Base-by-base conservation (phyloP, 1,140 invertebrate species). In the Temnothorax curvispinosus region DNA sequence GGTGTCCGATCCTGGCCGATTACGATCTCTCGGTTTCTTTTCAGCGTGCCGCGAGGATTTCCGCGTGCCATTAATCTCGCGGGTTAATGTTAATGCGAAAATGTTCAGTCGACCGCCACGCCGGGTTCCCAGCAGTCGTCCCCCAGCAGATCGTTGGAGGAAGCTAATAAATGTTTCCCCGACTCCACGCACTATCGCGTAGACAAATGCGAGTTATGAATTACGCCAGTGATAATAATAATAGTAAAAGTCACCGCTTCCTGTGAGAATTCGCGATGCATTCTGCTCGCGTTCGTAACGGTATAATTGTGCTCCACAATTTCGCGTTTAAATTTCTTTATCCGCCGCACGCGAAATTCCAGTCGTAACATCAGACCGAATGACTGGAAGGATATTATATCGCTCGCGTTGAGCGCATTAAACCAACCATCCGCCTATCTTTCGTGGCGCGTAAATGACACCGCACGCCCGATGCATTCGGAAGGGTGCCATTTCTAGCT, bases 21-120 rank as follows among this genome's bases (percentile, higher is more conserved):
- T 84, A 65, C 75, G 27, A 38, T 62, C 80, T 71, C 54, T 35
- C 41, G 47, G 67, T 80, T 89, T 78, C 65, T 89, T 88, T 85
- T 74, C 86, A 75, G 50, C 54, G 18, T 50, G 41, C 27, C 44
- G 13, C 35, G 11, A n/a, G 62, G 32, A 64, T 81, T 89, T 81
- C 62, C 69, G 67, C 50, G 47, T 54, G 54, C 44, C 50, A 77
- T 89, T 85, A 78, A 87, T 89, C 85, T 60, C 67, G 65, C 71
- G 56, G 38, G 47, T 62, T 81, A 89, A 89, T 75, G 80, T 84
- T 74, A 84, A 84, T 75, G 52, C 69, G 80, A 84, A 84, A 84
- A 84, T 47, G 52, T 84, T 84, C 54, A 38, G 80, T 58, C 80
- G 38, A 35, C 64, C n/a, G 58, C 27, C 27, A 1, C 27, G 27